Conservation (phyloP, 2,113 vertebrate genomes). For the Noctilio leporinus region DNA sequence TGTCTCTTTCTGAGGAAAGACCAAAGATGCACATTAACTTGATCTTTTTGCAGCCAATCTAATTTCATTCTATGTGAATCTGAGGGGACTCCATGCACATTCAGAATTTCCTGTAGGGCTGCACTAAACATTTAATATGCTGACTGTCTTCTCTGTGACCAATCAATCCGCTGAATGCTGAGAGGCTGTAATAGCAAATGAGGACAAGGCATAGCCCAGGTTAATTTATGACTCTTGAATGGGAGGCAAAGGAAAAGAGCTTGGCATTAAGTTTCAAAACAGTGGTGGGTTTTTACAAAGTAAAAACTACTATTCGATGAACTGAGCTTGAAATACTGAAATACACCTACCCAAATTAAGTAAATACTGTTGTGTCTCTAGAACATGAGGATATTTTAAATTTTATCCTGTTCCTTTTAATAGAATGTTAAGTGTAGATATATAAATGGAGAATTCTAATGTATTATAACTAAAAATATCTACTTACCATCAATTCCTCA, state of each 20-base stretch:
- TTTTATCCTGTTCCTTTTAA: neutral
- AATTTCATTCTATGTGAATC: neutral
- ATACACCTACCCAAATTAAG: neutral
- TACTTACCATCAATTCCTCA: constrained; percentile 96
- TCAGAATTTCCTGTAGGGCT: neutral
- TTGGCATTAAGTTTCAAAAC: neutral
- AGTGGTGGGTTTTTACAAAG: neutral
- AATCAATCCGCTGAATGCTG: neutral
- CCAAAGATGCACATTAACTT: constrained; percentile 11
- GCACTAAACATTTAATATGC: neutral
- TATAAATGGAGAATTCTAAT: neutral
- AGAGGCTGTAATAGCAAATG: constrained; percentile 31
- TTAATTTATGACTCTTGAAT: constrained; percentile 37
- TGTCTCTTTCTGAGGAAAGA: neutral
- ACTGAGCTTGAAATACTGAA: neutral
- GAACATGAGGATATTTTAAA: neutral
- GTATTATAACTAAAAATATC: neutral
- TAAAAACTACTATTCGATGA: neutral
- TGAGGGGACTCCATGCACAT: neutral
- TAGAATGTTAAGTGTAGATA: neutral
- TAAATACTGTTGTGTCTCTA: neutral
- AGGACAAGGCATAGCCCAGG: constrained; percentile 22
- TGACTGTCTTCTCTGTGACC: neutral
- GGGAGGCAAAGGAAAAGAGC: neutral
- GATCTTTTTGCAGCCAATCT: constrained; percentile 48